A percentile compares a stretch with the other conserved stretches of the same genome.
phyloP scores from a whole-genome alignment of 2,113 vertebrate genomes.

The Calidris pugnax region DNA sequence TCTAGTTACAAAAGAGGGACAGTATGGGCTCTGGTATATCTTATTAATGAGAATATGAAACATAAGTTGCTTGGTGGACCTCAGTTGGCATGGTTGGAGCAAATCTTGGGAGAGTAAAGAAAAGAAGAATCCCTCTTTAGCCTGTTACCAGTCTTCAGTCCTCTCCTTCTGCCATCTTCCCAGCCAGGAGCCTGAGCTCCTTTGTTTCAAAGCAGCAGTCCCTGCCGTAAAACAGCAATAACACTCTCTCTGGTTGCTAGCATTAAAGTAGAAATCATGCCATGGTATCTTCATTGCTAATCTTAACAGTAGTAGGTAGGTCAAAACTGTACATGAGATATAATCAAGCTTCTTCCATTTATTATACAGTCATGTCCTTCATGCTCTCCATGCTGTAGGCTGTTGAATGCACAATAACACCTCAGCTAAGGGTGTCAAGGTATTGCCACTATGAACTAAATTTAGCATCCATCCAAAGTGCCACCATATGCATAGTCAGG shows the following conservation, averaged over 20 bases:
- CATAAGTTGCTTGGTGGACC: neutral
- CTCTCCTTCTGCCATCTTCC: neutral
- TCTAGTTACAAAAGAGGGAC: neutral
- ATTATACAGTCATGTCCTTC: neutral
- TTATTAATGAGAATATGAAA: neutral
- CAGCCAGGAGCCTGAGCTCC: neutral
- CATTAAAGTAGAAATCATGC: neutral
- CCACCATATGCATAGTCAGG: neutral
- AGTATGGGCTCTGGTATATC: neutral
- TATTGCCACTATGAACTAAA: neutral
- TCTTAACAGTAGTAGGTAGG: neutral
- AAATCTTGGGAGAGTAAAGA: neutral
- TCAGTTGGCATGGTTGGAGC: neutral
- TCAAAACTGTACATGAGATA: neutral
- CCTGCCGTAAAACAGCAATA: neutral
- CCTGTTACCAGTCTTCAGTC: neutral
- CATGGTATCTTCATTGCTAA: neutral
- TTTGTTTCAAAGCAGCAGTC: neutral
- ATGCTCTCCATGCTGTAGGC: neutral
- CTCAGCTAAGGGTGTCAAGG: neutral
- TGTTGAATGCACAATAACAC: neutral
- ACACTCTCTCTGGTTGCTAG: neutral
- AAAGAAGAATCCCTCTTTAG: neutral
- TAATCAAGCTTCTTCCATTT: neutral
- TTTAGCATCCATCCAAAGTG: neutral